Evolutionary conservation across 1,140 invertebrate genomes (phyloP), one percentile per base, ranked within the genome.

Genomic region (Cyphomyrmex costatus): DNA sequence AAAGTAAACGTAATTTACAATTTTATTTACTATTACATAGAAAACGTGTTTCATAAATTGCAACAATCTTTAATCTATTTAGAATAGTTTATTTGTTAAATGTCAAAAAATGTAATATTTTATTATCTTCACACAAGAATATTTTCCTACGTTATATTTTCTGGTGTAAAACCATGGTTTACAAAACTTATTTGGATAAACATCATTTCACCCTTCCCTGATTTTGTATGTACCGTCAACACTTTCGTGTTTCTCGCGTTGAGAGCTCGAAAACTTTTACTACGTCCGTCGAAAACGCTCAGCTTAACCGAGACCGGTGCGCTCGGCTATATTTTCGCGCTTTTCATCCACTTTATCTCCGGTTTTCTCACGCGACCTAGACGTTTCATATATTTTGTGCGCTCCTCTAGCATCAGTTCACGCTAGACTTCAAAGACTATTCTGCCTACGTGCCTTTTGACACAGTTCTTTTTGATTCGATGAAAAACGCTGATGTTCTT

Each of bases 381-480:
- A 10, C 36, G 27, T 53, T 70, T 70, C 36, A 30, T 49, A 51
- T 58, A 78, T 80, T 71, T 70, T 24, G 21, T 10, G 16, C 21
- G 30, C 33, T 56, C 49, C 6, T 56, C 63, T 56, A 42, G 16
- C 76, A 24, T 19, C 61, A n/a, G 49, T 30, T 80, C 53, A 30
- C 16, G 21, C 27, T 68, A 80, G 14, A 60, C 16, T 51, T 83
- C 70, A 70, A 88, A 77, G 8, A 30, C 21, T 56, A 16, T 27
- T 27, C 3, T n/a, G n/a, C 8, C 21, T 46, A 36, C 66, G 14
- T 60, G 27, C 5, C 42, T 14, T 42, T 53, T 56, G 30, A 78
- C 46, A 60, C 33, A 86, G 51, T 65, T 66, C 90, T 91, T 92
- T 93, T 93, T 93, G 89, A 93, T 93, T 93, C 88, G 87, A 92